Base-by-base conservation (phyloP, 2,113 vertebrate species). In the Equus przewalskii region DNA sequence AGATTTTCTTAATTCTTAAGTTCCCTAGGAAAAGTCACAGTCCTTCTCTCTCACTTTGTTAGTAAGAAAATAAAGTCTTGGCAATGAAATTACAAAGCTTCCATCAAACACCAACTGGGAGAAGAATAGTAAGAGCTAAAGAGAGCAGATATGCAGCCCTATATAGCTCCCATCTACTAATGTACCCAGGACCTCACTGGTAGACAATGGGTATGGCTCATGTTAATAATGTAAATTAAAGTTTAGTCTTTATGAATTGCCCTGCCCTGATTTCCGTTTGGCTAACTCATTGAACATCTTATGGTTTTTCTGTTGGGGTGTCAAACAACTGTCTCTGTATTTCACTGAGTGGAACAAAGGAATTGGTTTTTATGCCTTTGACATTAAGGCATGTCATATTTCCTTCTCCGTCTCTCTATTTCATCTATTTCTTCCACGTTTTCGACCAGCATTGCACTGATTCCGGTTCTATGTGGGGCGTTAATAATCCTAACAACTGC, bases 211-310 rank as follows among this genome's bases (percentile, higher is more conserved):
- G 1, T n/a, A 11, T 8, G 5, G 26, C 36, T 79, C 41, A 33
- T 2, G 8, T 44, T 64, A 44, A 81, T 56, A 36, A 10, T 8
- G 3, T 16, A 69, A 69, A 13, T 69, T 19, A 49, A 76, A 56
- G 5, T 14, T 36, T 44, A 5, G n/a, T 62, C 41, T 69, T 91
- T 26, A 9, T 44, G 83, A 22, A 24, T 54, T n/a, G 19, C 7
- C 11, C 8, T 92, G 13, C 9, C 26, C 64, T 64, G 21, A 21
- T 14, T 44, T 9, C 8, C 10, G 1, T 19, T 56, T 5, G 6
- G 21, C 28, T 33, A 4, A 9, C 6, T 51, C 30, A 6, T 3
- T 11, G 10, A 8, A 16, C 16, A 1, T 14, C 1, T 9, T 28
- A 21, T 19, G 24, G 62, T 96, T 28, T 36, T 73, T 51, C 24